Evolutionary conservation across 2,888 invertebrate genomes (phyloP), one percentile per base, ranked within the genome.

Genomic region (Nymphalis urticae): DNA sequence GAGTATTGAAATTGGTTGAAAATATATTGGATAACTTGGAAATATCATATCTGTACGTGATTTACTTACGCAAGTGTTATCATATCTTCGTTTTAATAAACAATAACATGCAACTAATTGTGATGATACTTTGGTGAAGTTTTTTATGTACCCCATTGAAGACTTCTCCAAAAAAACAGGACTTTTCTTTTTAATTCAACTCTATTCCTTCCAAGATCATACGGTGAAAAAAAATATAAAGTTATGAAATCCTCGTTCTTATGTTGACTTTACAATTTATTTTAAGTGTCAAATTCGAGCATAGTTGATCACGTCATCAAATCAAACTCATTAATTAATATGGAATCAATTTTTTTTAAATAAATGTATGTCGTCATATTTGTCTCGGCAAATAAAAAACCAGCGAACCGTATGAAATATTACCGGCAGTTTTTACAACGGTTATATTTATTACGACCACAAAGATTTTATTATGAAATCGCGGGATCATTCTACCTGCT

Each of bases 381-480:
- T 24, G 24, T 16, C 53, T 53, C 24, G 5, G 16, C 21, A 53
- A 27, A 62, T 71, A 70, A 75, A 71, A 75, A 75, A 73, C 71
- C 67, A 67, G 21, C 24, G 53, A 53, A 53, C 56, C 56, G 13
- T 56, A n/a, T 56, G 56, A 56, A 27, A 56, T 17, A 56, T 65
- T 27, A 59, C 63, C 70, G 66, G 69, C 71, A 70, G 62, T 70
- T 73, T 73, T 72, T 74, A 72, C 66, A 66, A 67, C 50, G 65
- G 65, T 72, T 73, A 76, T 75, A 73, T 75, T 75, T 75, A 75
- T 75, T 77, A 76, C 75, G 73, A 75, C 75, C 72, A 72, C 69
- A 74, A 73, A 76, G 76, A 75, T 77, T 79, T 79, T 77, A 77
- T 80, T 77, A 75, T 70, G 69, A 66, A 73, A 75, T 75, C 74